phyloP scores from a whole-genome alignment of 1,140 invertebrate genomes.

The Neelides sp. region DNA sequence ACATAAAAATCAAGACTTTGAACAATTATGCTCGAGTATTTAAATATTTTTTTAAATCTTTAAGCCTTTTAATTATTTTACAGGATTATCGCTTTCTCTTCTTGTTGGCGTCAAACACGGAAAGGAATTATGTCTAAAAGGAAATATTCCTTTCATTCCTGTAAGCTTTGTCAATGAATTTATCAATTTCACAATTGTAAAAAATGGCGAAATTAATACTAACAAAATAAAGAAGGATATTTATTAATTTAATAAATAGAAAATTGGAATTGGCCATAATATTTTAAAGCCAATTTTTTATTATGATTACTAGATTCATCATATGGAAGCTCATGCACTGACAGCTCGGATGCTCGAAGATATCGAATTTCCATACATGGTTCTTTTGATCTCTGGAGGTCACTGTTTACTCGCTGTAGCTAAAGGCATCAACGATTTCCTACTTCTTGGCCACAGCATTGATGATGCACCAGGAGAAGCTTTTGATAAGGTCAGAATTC shows the following conservation, averaged over 20 bases:
- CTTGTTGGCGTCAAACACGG: constrained; percentile 71
- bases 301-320: too few relatives aligned
- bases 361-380: constrained; percentile 73
- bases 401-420: constrained; percentile 75
- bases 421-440: constrained; percentile 58
- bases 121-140: constrained; percentile 54
- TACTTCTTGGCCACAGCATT: constrained; percentile 58
- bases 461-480: constrained; percentile 85
- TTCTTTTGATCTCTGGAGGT: constrained; percentile 79
- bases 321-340: constrained; percentile 97
- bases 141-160: constrained; percentile 78
- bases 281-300: too few relatives aligned
- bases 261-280: too few relatives aligned
- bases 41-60: too few relatives aligned
- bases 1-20: too few relatives aligned
- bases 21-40: too few relatives aligned
- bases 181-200: too few relatives aligned
- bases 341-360: constrained; percentile 59
- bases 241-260: too few relatives aligned
- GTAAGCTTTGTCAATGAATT: too few relatives aligned
- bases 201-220: too few relatives aligned
- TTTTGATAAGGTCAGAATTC: constrained; percentile 62
- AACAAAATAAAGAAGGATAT: too few relatives aligned
- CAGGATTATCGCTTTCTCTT: constrained; percentile 60
- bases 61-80: constrained; percentile 14